phyloP scores from a whole-genome alignment of 2,888 invertebrate genomes.

The Conomelus anceps region DNA sequence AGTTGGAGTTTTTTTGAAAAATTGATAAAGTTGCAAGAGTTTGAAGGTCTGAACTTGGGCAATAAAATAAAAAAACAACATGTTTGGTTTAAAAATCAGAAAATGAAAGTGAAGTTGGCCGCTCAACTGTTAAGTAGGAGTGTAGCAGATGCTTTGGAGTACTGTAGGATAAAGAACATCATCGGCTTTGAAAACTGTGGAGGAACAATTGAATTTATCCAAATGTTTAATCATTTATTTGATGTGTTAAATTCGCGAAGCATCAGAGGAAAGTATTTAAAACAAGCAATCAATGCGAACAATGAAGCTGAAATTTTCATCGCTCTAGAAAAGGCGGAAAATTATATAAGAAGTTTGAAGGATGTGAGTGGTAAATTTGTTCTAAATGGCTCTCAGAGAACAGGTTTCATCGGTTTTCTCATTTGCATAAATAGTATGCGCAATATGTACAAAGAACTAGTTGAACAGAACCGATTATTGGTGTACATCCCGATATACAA shows the following conservation, averaged over 20 bases:
- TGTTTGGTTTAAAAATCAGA: conserved; percentile 18
- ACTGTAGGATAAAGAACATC: not conserved
- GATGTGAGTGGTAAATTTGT: conserved; percentile 1
- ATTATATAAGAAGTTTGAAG: no score
- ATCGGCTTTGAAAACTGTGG: not conserved
- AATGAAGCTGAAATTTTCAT: no score
- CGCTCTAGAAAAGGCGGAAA: no score
- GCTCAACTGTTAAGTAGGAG: conserved; percentile 26
- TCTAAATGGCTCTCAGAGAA: not conserved
- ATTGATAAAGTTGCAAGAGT: conserved; percentile 24
- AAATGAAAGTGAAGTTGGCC: conserved; percentile 27
- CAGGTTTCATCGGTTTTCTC: conserved; percentile 13
- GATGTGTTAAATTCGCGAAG: conserved; percentile 22
- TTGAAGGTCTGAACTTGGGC: conserved; percentile 21
- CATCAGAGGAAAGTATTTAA: conserved; percentile 10
- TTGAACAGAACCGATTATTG: not conserved
- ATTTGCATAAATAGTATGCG: not conserved
- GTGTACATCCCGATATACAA: conserved; percentile 1
- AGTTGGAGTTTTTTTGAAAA: conserved; percentile 26
- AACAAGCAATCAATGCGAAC: no score
- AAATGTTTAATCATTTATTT: conserved; percentile 19
- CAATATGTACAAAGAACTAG: not conserved
- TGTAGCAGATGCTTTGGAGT: conserved; percentile 23
- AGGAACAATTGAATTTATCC: conserved; percentile 18
- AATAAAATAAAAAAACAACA: conserved; percentile 29